Conservation (phyloP, 1,140 invertebrate species). For the Drosophila nebulosa region DNA sequence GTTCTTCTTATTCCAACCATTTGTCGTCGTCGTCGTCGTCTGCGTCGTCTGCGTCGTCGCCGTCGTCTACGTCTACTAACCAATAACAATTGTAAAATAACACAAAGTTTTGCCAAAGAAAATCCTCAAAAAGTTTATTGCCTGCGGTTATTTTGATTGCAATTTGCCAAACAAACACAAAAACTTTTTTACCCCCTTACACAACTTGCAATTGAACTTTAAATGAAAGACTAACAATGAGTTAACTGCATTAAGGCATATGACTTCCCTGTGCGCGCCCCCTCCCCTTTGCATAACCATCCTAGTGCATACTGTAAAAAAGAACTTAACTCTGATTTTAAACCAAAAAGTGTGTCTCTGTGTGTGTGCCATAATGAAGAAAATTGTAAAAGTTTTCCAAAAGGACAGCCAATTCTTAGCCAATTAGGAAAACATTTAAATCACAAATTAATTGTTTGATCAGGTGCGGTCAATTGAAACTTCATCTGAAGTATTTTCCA, state of each 20-base stretch:
- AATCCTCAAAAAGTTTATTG: conserved; percentile 58
- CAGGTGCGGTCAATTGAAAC: neutral
- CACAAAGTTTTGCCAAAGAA: conserved; percentile 29
- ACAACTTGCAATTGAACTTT: conserved; percentile 55
- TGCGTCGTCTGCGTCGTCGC: neutral
- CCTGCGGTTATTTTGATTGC: conserved; percentile 72
- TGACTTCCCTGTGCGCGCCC: no score
- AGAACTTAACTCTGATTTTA: neutral
- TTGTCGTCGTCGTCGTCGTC: neutral
- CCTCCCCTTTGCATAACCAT: no score
- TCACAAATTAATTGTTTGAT: neutral
- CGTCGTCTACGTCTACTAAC: conserved; percentile 43
- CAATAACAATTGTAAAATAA: conserved; percentile 51
- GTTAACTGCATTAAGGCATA: conserved; percentile 38
- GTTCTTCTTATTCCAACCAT: conserved; percentile 3
- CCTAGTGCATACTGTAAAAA: no score
- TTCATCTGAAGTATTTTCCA: no score
- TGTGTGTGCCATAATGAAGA: neutral
- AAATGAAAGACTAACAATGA: conserved; percentile 50
- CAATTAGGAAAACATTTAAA: neutral
- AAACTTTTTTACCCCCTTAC: conserved; percentile 9
- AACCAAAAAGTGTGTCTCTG: neutral
- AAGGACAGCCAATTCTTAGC: neutral
- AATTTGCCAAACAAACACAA: conserved; percentile 53
- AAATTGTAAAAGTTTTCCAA: neutral